Base-by-base conservation (phyloP, 2,888 invertebrate species). In the Erebia palarica region DNA sequence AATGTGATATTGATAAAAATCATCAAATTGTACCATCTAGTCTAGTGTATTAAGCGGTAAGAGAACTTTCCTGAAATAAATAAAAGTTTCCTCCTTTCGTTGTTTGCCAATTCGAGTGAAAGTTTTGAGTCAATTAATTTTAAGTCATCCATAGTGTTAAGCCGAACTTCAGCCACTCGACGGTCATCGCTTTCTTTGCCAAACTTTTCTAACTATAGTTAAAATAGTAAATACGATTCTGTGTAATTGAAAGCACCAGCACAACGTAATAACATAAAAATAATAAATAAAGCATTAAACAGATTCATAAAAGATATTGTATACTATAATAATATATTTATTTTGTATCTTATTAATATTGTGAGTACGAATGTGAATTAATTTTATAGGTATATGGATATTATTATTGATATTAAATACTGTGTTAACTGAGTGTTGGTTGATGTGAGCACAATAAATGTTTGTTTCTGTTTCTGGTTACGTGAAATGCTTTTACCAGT, bases 61-160 rank as follows among this genome's bases (percentile, higher is more conserved):
- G 78, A 76, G 73, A 77, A 80, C 82, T 83, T 82, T 79, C 79
- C 80, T 80, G 72, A 66, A 75, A 75, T 69, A 75, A 73, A 66
- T 71, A 66, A 75, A 70, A 68, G 68, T 58, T 59, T 75, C 72
- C 76, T 76, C 69, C 75, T 83, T 80, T 79, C 78, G 76, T 84
- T 81, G 75, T 86, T 84, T 84, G 86, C 89, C 88, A 88, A 89
- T 84, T 82, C 81, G 79, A 82, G 82, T 82, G 80, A 85, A 83
- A 79, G 80, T 85, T 88, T 86, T 82, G 82, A 88, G 92, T 92
- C 92, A 92, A 92, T 92, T 92, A 92, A 87, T 89, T 92, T 92
- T 90, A 92, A 91, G 92, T 92, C 92, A 92, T 91, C 86, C 84
- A 88, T 91, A 92, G 88, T 73, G 76, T 79, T 90, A 92, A 89